phyloP scores from a whole-genome alignment of 37 sponge, comb jelly and placozoan genomes.

The Halichondria panicea region DNA sequence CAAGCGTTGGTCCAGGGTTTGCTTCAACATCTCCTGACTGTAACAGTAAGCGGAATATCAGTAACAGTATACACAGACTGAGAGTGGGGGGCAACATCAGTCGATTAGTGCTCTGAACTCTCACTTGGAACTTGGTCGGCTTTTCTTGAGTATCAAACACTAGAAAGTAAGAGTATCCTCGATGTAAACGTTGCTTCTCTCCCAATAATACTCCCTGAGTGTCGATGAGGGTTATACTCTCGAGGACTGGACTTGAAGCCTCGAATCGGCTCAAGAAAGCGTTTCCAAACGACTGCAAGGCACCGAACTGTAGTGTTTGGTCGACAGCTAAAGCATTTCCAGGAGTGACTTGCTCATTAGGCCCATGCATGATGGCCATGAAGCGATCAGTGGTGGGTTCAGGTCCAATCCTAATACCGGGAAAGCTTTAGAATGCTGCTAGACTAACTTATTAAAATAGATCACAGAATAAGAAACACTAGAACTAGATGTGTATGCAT shows the following conservation, averaged over 20 bases:
- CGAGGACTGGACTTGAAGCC: constrained; percentile 85
- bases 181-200: constrained; percentile 90
- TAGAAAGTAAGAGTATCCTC: no score
- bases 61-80: no score
- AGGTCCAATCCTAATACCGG: constrained; percentile 97
- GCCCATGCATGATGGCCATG: constrained; percentile 97
- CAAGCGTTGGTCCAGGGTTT: no score
- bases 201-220: constrained; percentile 98
- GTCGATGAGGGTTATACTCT: constrained; percentile 92
- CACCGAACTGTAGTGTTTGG: constrained; percentile 82
- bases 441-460: constrained; percentile 89
- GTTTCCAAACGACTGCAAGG: constrained; percentile 88
- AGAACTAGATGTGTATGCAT: no score
- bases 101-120: no score
- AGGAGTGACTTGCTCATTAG: constrained; percentile 87
- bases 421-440: no score
- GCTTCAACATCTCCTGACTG: no score
- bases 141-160: no score
- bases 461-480: no score
- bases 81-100: no score
- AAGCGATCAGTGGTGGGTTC: constrained; percentile 99
- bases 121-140: no score
- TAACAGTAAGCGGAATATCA: no score
- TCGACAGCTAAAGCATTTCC: constrained; percentile 96
- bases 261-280: constrained; percentile 89